Evolutionary conservation across 2,888 invertebrate species (phyloP), one percentile per base, ranked within the genome.

Genomic region (Meloe dianella): DNA sequence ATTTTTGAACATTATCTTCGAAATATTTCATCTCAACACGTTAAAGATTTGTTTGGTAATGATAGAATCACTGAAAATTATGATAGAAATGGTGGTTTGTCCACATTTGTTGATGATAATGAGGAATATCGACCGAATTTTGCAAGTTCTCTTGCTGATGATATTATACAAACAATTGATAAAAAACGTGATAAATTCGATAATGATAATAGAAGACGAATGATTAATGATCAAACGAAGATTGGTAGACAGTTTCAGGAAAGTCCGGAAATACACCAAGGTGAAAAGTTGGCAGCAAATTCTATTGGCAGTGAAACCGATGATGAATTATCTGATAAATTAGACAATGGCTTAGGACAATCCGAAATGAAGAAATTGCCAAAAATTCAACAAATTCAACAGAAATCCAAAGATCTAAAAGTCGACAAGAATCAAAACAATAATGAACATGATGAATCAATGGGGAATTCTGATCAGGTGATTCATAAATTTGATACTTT

Each of bases 111-210:
- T 32, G 30, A 32, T 27, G 62, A 63, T 57, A 9, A 6, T 20
- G 60, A 29, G 3, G 63, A 66, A 32, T 71, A 67, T 61, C 60
- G 67, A 32, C 64, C 72, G 7, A 76, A 75, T 63, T 69, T 75
- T 65, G 77, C 79, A 9, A 75, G 74, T 57, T 72, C 74, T 17
- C 72, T 78, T 35, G 80, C 79, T 14, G 79, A 79, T 59, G 77
- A 78, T 62, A 80, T 80, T 20, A 75, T 80, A 73, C 74, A 74
- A 54, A 77, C 80, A 6, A 79, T 78, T 61, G 77, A 76, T 70
- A 72, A 74, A 61, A 71, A 74, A 65, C 75, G 75, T 57, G 71
- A 73, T 41, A 17, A 35, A 35, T 35, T 27, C 4, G 27, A 27
- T 27, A 4, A 27, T 27, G 27, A 27, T 27, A 27, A 20, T 12